Evolutionary conservation across 2,113 vertebrate species (phyloP).

Genomic region (Colinus virginianus): DNA sequence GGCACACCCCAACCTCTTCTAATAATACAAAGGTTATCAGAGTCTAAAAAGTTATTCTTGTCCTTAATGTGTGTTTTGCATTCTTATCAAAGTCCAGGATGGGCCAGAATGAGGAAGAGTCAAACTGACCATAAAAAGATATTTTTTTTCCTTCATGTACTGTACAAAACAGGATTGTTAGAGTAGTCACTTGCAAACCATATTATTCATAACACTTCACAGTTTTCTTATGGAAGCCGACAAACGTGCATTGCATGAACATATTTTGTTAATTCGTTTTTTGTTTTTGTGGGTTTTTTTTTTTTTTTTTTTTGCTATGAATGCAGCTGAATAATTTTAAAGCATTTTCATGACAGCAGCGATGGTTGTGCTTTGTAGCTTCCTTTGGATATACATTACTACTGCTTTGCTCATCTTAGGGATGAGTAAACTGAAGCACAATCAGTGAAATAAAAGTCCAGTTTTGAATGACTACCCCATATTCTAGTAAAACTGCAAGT

Average conservation of each 20-base stretch:
- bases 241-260: slow-evolving; percentile 65
- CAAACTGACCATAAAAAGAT: background rate
- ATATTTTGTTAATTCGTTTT: slow-evolving; percentile 63
- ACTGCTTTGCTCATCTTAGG: slow-evolving; percentile 9
- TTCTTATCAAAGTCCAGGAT: slow-evolving; percentile 26
- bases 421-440: slow-evolving; percentile 21
- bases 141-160: background rate
- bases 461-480: background rate
- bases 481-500: background rate
- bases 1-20: slow-evolving; percentile 58
- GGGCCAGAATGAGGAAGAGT: slow-evolving; percentile 18
- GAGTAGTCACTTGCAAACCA: slow-evolving; percentile 40
- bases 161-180: background rate
- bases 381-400: background rate
- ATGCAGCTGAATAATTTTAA: slow-evolving; percentile 55
- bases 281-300: background rate
- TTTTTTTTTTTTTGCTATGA: slow-evolving; percentile 28
- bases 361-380: background rate
- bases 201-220: slow-evolving; percentile 71
- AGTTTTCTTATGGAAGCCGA: slow-evolving; percentile 61
- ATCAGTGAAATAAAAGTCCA: background rate
- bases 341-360: slow-evolving; percentile 42
- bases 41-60: slow-evolving; percentile 45
- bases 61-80: slow-evolving; percentile 42
- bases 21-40: slow-evolving; percentile 55